phyloP scores from a whole-genome alignment of 2,113 vertebrate genomes.

The Galbula dea region DNA sequence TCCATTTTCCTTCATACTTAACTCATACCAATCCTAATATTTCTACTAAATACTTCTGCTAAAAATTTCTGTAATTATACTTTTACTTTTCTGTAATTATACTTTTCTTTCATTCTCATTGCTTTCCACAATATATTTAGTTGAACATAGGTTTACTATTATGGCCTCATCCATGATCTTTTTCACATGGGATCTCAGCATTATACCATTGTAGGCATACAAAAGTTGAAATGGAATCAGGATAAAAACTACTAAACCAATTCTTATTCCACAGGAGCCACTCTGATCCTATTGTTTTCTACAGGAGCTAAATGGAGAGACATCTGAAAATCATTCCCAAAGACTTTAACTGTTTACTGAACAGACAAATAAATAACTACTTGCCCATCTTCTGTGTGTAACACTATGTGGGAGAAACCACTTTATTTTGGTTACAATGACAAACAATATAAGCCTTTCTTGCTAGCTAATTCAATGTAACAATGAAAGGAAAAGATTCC shows the following conservation, averaged over 20 bases:
- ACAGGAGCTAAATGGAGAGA: not conserved
- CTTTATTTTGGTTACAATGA: not conserved
- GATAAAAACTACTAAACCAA: not conserved
- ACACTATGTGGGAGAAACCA: not conserved
- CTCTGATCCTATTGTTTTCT: not conserved
- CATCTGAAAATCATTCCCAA: not conserved
- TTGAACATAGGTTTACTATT: not conserved
- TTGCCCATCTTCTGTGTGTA: not conserved
- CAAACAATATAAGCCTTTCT: not conserved
- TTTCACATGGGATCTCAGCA: not conserved
- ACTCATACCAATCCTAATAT: not conserved
- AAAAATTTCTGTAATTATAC: not conserved
- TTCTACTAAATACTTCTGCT: not conserved
- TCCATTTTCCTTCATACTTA: not conserved
- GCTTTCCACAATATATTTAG: not conserved
- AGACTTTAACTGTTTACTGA: not conserved
- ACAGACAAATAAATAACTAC: not conserved
- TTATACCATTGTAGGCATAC: not conserved
- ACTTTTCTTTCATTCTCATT: not conserved
- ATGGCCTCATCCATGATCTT: not conserved
- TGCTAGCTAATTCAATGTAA: not conserved
- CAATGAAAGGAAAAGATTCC: not conserved
- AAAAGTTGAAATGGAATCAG: not conserved
- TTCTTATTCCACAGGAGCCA: not conserved
- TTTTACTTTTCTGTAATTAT: not conserved